phyloP scores from a whole-genome alignment of 2,113 vertebrate species.

The Riparia riparia region DNA sequence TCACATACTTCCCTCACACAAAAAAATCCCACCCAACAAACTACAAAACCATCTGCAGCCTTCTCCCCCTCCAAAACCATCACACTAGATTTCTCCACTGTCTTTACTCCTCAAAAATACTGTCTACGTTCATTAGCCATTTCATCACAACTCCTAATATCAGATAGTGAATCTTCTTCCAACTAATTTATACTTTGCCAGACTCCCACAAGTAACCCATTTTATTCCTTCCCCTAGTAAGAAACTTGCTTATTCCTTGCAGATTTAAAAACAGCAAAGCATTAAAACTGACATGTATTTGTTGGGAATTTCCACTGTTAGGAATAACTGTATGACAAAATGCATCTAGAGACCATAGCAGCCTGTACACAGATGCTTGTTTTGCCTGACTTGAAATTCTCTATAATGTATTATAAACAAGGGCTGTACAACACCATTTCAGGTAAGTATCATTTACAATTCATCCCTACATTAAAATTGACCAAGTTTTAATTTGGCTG shows the following conservation, averaged over 20 bases:
- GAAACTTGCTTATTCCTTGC: neutral
- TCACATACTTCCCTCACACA: neutral
- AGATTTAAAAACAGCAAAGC: neutral
- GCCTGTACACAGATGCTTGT: fast-evolving
- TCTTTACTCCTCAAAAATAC: neutral
- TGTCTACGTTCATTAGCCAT: neutral
- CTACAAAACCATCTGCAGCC: neutral
- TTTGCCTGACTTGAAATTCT: neutral
- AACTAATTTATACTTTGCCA: neutral
- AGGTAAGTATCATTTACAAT: neutral
- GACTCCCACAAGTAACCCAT: neutral
- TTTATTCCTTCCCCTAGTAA: neutral
- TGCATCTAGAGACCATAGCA: neutral
- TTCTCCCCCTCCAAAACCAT: neutral
- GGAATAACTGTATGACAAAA: neutral
- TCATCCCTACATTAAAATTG: neutral
- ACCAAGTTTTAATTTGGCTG: neutral
- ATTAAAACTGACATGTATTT: neutral
- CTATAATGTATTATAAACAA: neutral
- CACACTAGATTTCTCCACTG: neutral
- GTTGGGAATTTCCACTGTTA: neutral
- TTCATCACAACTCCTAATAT: neutral
- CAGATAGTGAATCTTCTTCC: neutral
- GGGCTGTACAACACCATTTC: neutral
- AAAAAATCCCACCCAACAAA: neutral